Conservation (phyloP, 2,888 invertebrate species). For the Agonopterix alstromeriana region DNA sequence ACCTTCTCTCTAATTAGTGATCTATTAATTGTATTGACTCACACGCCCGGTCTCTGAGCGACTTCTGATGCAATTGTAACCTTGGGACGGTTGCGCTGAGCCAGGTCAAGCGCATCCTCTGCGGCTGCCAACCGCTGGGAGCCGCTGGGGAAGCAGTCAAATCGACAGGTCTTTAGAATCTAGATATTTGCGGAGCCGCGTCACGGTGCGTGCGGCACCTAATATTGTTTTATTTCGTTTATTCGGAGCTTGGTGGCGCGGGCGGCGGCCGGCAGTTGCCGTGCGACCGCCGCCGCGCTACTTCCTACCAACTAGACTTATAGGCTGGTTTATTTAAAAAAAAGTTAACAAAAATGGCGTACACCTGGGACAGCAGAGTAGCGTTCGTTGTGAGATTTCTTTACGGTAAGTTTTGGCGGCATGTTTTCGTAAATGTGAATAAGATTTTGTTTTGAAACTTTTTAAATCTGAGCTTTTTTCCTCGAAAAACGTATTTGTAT, state of each 20-base stretch:
- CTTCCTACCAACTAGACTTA: slow-evolving; percentile 11
- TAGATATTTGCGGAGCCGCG: slow-evolving; percentile 10
- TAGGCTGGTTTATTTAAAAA: background rate
- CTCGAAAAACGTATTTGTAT: too few relatives aligned
- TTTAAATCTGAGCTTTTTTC: background rate
- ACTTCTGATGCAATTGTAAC: slow-evolving; percentile 1
- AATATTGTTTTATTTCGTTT: slow-evolving; percentile 25
- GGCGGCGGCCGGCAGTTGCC: slow-evolving; percentile 45
- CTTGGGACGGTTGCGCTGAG: background rate
- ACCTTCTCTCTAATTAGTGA: slow-evolving; percentile 5
- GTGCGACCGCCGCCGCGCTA: slow-evolving; percentile 40
- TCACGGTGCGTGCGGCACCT: background rate
- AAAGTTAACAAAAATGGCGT: slow-evolving; percentile 76
- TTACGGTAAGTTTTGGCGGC: slow-evolving; percentile 80
- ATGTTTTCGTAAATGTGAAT: slow-evolving; percentile 2
- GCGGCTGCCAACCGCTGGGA: slow-evolving; percentile 6
- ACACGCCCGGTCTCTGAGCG: background rate
- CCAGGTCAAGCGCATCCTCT: slow-evolving; percentile 8
- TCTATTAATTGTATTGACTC: slow-evolving; percentile 3
- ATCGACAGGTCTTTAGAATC: slow-evolving; percentile 7
- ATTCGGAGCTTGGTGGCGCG: slow-evolving; percentile 34
- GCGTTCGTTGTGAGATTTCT: slow-evolving; percentile 88
- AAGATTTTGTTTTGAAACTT: too few relatives aligned
- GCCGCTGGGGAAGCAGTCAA: slow-evolving; percentile 6
- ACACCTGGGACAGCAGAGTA: slow-evolving; percentile 90